Evolutionary conservation across 1,140 invertebrate species (phyloP).

Genomic region (Aporrectodea caliginosa): DNA sequence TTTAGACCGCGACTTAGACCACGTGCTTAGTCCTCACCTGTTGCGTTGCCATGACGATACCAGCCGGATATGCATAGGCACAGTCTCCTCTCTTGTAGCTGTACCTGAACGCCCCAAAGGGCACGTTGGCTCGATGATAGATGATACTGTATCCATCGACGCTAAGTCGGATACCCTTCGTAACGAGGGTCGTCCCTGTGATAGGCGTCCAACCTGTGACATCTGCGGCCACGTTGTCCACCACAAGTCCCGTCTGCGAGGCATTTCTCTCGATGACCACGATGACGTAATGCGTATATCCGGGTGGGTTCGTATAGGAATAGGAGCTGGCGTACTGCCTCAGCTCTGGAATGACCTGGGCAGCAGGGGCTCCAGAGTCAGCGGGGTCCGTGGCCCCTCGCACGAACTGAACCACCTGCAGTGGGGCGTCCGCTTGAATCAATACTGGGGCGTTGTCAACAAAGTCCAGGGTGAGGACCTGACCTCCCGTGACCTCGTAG

Average conservation of each 20-base stretch:
- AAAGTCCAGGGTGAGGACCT: conserved; percentile 6
- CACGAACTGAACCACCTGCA: conserved; percentile 19
- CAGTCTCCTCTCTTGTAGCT: neutral
- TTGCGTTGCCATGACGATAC: neutral
- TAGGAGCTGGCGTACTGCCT: conserved; percentile 12
- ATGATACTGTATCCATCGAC: conserved; percentile 4
- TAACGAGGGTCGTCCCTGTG: conserved; percentile 1
- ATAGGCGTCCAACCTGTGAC: neutral
- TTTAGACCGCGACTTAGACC: no score
- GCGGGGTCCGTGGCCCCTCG: neutral
- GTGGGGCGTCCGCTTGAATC: neutral
- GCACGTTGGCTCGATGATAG: neutral
- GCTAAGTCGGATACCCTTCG: neutral
- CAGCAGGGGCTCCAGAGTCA: conserved; percentile 5
- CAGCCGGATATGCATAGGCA: conserved; percentile 25
- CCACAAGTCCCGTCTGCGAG: neutral
- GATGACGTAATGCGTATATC: conserved; percentile 1
- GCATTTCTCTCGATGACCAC: neutral
- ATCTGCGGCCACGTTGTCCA: neutral
- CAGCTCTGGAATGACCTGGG: conserved; percentile 8
- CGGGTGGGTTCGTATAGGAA: neutral
- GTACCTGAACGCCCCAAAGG: conserved; percentile 17
- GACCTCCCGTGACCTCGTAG: neutral
- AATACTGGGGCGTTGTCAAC: conserved; percentile 4
- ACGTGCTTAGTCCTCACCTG: no score